Conservation (phyloP, 1,140 invertebrate species). For the Temnothorax nylanderi region DNA sequence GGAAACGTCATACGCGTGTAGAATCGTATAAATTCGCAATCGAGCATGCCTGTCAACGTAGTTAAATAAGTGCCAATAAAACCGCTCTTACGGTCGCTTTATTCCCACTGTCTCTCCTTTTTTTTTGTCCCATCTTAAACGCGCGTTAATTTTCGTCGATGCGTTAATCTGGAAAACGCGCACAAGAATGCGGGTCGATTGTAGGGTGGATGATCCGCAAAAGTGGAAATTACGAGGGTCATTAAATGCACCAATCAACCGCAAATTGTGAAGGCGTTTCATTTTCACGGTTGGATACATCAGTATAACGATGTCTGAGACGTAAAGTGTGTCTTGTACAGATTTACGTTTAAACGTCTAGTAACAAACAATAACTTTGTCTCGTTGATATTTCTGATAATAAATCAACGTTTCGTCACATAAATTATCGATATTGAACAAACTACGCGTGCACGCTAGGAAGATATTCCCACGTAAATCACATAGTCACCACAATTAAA, state of each 20-base stretch:
- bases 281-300: constrained; percentile 13
- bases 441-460: background rate
- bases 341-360: background rate
- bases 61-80: constrained; percentile 48
- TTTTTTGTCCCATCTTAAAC: background rate
- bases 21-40: constrained; percentile 21
- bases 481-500: background rate
- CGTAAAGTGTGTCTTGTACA: background rate
- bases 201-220: background rate
- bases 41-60: constrained; percentile 14
- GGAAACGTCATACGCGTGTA: constrained; percentile 17
- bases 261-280: background rate
- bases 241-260: constrained; percentile 29
- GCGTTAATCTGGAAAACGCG: background rate
- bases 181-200: constrained; percentile 12
- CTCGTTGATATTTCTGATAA: background rate
- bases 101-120: background rate
- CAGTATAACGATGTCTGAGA: background rate
- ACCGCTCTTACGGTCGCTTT: constrained; percentile 3
- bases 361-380: background rate
- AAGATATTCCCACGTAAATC: background rate
- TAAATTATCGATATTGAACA: background rate
- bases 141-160: background rate
- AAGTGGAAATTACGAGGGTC: constrained; percentile 36
- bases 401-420: background rate